Evolutionary conservation across 1,140 invertebrate species (phyloP).

Genomic region (Pinna nobilis): DNA sequence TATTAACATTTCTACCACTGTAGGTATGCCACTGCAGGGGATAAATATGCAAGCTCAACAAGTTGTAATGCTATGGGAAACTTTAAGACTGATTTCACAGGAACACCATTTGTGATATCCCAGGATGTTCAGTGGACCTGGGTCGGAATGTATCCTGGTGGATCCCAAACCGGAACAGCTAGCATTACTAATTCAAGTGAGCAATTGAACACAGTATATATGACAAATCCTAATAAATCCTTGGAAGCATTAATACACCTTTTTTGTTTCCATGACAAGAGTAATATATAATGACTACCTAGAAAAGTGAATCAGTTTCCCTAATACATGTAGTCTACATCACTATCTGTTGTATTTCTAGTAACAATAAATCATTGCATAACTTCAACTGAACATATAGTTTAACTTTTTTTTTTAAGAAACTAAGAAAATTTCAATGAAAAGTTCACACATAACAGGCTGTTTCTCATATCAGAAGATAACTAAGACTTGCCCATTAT

Average conservation of each 20-base stretch:
- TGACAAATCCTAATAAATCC: background rate
- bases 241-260: background rate
- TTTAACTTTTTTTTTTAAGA: background rate
- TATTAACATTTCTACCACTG: background rate
- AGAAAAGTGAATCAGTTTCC: background rate
- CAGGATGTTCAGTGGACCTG: constrained; percentile 47
- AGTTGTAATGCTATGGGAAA: constrained; percentile 48
- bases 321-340: too few species aligned
- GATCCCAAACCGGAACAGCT: constrained; percentile 15
- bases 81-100: constrained; percentile 53
- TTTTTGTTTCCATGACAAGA: background rate
- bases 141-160: constrained; percentile 46
- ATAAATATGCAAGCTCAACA: constrained; percentile 43
- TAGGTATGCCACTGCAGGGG: constrained; percentile 59
- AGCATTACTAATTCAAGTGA: constrained; percentile 46
- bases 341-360: too few species aligned
- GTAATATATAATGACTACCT: background rate
- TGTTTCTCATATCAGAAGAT: too few species aligned
- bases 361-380: background rate
- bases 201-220: background rate
- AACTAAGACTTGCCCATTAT: too few species aligned
- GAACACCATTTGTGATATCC: constrained; percentile 55
- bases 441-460: constrained; percentile 22
- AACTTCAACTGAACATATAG: background rate
- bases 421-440: background rate